Percentiles rank a stretch among this genome's conserved stretches.
Evolutionary conservation across 2,113 vertebrate genomes (phyloP).

Genomic region (Melierax canorus): DNA sequence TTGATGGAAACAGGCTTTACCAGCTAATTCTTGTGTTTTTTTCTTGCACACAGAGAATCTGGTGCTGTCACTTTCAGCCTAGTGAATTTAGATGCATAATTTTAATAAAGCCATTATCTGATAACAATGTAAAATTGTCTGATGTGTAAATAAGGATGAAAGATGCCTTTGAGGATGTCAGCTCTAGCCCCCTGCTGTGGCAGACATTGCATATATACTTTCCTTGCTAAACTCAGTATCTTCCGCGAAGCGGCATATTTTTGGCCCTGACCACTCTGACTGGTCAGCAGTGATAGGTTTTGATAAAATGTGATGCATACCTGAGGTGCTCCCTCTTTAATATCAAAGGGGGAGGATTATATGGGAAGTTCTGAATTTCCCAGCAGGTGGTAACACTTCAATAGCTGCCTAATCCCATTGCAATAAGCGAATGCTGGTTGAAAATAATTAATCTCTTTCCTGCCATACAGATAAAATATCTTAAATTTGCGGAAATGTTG

Average conservation of each 20-base stretch:
- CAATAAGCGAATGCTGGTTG: background rate
- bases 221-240: background rate
- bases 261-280: background rate
- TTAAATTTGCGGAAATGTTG: background rate
- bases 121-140: constrained; percentile 28
- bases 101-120: constrained; percentile 45
- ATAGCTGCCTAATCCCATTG: constrained; percentile 28
- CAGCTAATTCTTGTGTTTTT: background rate
- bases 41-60: background rate
- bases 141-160: constrained; percentile 53
- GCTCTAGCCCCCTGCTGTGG: constrained; percentile 39
- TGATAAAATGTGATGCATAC: background rate
- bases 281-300: constrained; percentile 4
- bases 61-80: background rate
- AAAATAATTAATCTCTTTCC: constrained; percentile 45
- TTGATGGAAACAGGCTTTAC: background rate
- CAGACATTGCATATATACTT: background rate
- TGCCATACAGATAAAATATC: background rate
- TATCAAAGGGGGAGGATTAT: background rate
- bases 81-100: constrained; percentile 1
- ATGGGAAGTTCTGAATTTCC: constrained; percentile 16
- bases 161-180: constrained; percentile 45
- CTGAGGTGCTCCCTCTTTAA: background rate
- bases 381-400: constrained; percentile 46
- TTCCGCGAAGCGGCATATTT: background rate